These are phyloP conservation scores for Dynastes hyllus DNA, from an alignment of 2,888 invertebrate genomes.

Conservation along the genomic window DNA sequence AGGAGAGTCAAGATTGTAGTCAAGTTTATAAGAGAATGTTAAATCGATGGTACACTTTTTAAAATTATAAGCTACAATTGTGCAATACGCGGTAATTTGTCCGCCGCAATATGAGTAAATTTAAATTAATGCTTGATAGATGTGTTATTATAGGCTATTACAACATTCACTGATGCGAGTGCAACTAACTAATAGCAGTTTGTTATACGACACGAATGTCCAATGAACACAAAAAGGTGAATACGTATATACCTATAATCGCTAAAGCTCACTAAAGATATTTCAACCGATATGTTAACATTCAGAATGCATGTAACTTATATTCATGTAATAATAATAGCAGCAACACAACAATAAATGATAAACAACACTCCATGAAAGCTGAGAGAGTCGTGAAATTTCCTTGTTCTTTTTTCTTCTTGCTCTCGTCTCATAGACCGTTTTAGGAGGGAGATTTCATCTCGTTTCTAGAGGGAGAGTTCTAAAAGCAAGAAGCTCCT, in stretches of 20 bases:
- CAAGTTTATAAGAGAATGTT: not conserved
- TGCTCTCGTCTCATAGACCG: conserved; percentile 1
- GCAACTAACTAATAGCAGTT: not conserved
- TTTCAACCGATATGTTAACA: too few relatives aligned
- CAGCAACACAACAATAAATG: not conserved
- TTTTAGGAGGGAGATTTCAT: conserved; percentile 48
- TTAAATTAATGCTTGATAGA: not conserved
- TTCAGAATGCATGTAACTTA: not conserved
- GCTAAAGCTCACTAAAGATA: too few relatives aligned
- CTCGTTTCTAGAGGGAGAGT: conserved; percentile 57
- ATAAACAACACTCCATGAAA: conserved; percentile 26
- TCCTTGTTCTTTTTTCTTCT: conserved; percentile 18
- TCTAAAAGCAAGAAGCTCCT: conserved; percentile 58
- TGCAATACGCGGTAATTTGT: conserved; percentile 11
- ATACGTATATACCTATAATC: not conserved
- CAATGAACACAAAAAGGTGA: not conserved
- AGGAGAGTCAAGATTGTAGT: not conserved
- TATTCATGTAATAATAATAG: not conserved
- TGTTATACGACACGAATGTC: not conserved
- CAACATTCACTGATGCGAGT: conserved; percentile 18
- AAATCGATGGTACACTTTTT: conserved; percentile 10
- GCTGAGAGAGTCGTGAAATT: conserved; percentile 41
- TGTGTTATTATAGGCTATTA: conserved; percentile 12
- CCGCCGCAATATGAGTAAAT: not conserved
- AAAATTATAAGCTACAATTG: not conserved